These are phyloP conservation scores for Dasysyrphus albostriatus DNA, from an alignment of 2,888 invertebrate genomes.

Conservation along the genomic window DNA sequence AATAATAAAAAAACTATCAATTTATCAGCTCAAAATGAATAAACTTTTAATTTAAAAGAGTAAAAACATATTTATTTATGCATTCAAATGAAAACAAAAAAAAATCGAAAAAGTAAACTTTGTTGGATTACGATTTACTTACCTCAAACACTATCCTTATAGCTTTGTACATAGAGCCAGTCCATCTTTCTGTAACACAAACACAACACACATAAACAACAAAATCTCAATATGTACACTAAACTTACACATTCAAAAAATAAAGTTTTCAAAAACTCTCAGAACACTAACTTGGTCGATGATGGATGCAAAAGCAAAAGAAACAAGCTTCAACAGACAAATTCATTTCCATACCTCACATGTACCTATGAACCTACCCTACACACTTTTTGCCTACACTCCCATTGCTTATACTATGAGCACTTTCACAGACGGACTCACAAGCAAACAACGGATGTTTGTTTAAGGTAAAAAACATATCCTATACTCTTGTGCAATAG, in stretches of 20 bases:
- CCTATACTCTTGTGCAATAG: constrained; percentile 65
- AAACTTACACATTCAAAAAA: constrained; percentile 1
- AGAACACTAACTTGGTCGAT: constrained; percentile 49
- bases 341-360: constrained; percentile 64
- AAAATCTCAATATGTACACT: constrained; percentile 51
- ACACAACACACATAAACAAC: constrained; percentile 67
- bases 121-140: constrained; percentile 47
- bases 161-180: background rate
- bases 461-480: constrained; percentile 75
- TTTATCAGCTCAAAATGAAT: background rate
- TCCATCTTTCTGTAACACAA: constrained; percentile 14
- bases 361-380: background rate
- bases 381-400: constrained; percentile 10
- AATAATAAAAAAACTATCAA: background rate
- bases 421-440: constrained; percentile 57
- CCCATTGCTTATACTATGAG: constrained; percentile 1
- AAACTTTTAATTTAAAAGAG: constrained; percentile 6
- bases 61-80: background rate
- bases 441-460: constrained; percentile 71
- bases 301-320: constrained; percentile 56
- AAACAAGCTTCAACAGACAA: constrained; percentile 33
- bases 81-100: background rate
- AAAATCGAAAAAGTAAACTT: constrained; percentile 23
- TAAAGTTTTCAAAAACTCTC: constrained; percentile 55
- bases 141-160: constrained; percentile 36